Conservation (phyloP, 2,797 vertebrate genomes). For the Helarctos malayanus region DNA sequence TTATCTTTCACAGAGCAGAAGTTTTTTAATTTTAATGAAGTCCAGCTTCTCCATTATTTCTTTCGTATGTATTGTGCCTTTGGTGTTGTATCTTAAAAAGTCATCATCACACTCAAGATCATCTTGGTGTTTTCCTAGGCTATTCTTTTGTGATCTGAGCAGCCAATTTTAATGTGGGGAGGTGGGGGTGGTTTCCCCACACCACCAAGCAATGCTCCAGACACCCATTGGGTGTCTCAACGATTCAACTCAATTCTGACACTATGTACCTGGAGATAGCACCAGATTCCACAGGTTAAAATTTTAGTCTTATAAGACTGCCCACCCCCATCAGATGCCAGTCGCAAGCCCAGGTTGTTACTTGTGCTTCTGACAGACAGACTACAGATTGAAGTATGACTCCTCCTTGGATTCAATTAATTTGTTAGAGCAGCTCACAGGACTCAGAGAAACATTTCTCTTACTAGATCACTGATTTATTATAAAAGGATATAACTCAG, state of each 20-base stretch:
- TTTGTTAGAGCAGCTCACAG: background rate
- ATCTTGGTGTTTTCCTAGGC: background rate
- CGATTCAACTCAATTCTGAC: background rate
- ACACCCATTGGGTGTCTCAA: background rate
- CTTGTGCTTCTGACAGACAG: too few species aligned
- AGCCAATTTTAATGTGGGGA: background rate
- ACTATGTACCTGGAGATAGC: background rate
- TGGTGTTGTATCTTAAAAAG: background rate
- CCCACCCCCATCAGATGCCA: background rate
- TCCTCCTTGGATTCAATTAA: background rate
- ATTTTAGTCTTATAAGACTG: background rate
- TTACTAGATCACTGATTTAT: background rate
- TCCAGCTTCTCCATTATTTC: background rate
- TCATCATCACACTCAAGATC: background rate
- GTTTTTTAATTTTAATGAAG: background rate
- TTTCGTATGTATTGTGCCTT: background rate
- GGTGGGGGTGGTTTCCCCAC: background rate
- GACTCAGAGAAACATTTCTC: background rate
- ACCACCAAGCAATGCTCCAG: background rate
- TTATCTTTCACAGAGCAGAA: background rate
- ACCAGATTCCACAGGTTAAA: background rate
- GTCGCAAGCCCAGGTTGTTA: background rate
- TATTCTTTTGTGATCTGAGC: background rate
- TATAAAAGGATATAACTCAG: background rate
- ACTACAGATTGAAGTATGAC: too few species aligned